Evolutionary conservation across 2,113 vertebrate genomes (phyloP).

Genomic region (Campylomormyrus numenius): DNA sequence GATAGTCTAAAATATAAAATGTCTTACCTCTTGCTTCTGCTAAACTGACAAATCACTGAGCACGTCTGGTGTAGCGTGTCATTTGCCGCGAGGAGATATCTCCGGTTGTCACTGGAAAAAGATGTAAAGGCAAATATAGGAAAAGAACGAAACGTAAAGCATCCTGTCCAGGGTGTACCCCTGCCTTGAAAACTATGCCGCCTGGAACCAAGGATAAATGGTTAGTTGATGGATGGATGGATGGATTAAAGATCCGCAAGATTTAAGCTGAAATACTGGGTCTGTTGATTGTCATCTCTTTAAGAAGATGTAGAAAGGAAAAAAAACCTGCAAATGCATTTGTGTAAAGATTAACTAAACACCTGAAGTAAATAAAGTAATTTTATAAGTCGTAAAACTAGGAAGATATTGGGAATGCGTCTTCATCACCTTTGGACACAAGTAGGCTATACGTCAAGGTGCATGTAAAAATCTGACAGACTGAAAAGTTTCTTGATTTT

Average conservation of each 20-base stretch:
- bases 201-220: neutral
- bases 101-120: neutral
- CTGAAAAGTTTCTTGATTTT: neutral
- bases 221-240: neutral
- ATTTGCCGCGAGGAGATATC: neutral
- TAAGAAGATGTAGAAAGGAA: neutral
- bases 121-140: neutral
- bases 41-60: neutral
- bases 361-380: neutral
- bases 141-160: neutral
- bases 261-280: neutral
- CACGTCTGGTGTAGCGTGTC: neutral
- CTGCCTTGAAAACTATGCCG: neutral
- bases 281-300: neutral
- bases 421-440: neutral
- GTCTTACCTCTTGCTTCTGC: neutral
- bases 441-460: neutral
- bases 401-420: neutral
- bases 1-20: neutral
- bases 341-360: conserved; percentile 22
- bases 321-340: neutral
- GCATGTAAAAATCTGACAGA: neutral
- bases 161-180: neutral
- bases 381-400: conserved; percentile 15
- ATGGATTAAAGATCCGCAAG: neutral